Evolutionary conservation across 2,888 invertebrate genomes (phyloP).

Genomic region (Eutolmus rufibarbis): DNA sequence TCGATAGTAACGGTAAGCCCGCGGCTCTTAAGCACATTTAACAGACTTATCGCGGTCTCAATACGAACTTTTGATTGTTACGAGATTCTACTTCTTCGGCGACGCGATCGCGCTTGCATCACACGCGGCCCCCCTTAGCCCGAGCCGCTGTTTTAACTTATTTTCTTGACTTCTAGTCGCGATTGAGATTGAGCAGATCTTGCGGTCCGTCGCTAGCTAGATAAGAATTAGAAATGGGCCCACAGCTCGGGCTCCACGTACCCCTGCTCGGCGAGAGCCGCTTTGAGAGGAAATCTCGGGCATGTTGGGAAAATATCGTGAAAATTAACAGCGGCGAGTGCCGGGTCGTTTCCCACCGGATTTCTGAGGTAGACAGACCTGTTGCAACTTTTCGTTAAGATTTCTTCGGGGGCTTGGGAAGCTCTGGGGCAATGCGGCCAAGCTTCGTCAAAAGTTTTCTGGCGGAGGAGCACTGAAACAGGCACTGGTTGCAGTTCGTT

Average conservation of each 20-base stretch:
- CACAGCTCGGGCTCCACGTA: background rate
- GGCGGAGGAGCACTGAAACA: background rate
- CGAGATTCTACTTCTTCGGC: background rate
- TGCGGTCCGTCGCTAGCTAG: background rate
- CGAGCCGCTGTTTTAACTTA: background rate
- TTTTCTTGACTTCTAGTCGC: background rate
- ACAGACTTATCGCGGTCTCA: slow-evolving; percentile 6
- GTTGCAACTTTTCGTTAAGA: background rate
- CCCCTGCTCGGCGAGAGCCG: background rate
- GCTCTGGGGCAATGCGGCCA: background rate
- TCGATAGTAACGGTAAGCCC: slow-evolving; percentile 20
- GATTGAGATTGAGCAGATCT: background rate
- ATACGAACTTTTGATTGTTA: background rate
- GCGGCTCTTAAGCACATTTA: slow-evolving; percentile 30
- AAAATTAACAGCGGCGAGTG: background rate
- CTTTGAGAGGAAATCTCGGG: background rate
- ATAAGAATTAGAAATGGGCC: background rate
- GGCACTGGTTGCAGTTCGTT: background rate
- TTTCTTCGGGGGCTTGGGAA: background rate
- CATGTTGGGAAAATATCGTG: background rate
- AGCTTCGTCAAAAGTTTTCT: background rate
- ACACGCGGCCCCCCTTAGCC: background rate
- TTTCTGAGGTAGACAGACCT: background rate
- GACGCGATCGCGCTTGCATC: background rate
- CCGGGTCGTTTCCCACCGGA: background rate